Evolutionary conservation across 2,113 vertebrate genomes (phyloP).

Genomic region (Oreotrochilus melanogaster): DNA sequence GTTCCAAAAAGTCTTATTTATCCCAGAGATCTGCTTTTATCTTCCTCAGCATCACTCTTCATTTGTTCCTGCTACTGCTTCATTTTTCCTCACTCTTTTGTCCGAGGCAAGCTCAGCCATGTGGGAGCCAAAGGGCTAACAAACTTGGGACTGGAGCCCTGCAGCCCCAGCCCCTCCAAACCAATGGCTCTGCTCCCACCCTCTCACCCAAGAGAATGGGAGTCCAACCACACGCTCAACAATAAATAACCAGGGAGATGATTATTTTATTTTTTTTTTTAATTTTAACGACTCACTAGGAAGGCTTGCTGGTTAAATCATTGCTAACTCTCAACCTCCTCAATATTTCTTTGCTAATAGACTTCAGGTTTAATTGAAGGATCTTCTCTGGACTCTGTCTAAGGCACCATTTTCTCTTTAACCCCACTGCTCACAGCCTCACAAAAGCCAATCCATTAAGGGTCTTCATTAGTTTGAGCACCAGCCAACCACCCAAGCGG

Average conservation of each 20-base stretch:
- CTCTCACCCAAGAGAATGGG: neutral
- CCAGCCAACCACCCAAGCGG: constrained; percentile 82
- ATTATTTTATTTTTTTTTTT: neutral
- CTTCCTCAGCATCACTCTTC: constrained; percentile 41
- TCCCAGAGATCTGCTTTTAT: constrained; percentile 51
- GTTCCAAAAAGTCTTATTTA: constrained; percentile 53
- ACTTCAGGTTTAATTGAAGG: constrained; percentile 83
- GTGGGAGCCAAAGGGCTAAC: neutral
- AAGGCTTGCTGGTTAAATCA: constrained; percentile 77
- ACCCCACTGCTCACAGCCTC: constrained; percentile 75
- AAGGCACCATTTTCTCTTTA: constrained; percentile 79
- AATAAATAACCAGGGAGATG: constrained; percentile 57
- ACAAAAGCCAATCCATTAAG: constrained; percentile 83
- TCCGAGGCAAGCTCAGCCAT: neutral
- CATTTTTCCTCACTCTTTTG: constrained; percentile 17
- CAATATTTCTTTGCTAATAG: constrained; percentile 83
- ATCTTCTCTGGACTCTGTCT: constrained; percentile 81
- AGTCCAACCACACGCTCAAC: constrained; percentile 22
- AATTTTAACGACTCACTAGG: constrained; percentile 64
- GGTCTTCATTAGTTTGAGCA: constrained; percentile 84
- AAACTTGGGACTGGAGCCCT: neutral
- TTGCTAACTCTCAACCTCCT: constrained; percentile 80
- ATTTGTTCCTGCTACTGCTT: constrained; percentile 28
- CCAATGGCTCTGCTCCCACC: neutral
- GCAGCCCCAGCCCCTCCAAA: neutral